phyloP scores from a whole-genome alignment of 2,888 invertebrate species.

The Pegoplata infirma region DNA sequence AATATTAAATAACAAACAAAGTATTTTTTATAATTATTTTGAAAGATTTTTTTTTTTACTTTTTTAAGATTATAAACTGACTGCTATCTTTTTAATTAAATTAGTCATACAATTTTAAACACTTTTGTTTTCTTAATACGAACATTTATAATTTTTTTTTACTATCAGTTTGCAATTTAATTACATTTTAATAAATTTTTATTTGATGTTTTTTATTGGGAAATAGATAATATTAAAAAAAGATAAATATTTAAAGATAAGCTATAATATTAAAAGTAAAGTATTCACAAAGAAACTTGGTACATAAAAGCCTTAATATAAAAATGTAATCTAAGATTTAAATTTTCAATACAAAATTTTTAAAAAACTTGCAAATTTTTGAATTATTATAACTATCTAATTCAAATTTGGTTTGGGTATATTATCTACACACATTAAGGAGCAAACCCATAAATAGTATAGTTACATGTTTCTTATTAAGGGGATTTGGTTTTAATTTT shows the following conservation, averaged over 20 bases:
- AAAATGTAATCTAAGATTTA: too few species aligned
- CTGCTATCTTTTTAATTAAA: not conserved
- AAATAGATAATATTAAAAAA: not conserved
- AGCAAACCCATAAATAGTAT: too few species aligned
- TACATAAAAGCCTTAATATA: not conserved
- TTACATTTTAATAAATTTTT: not conserved
- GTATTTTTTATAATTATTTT: too few species aligned
- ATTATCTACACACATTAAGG: too few species aligned
- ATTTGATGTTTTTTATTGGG: not conserved
- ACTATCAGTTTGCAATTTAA: not conserved
- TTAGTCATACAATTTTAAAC: not conserved
- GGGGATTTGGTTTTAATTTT: too few species aligned
- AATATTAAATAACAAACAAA: not conserved
- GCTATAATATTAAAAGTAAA: too few species aligned
- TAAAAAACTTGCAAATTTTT: too few species aligned
- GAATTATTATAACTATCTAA: too few species aligned
- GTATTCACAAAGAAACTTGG: not conserved
- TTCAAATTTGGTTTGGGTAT: too few species aligned
- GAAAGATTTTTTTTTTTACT: not conserved
- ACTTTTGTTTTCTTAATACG: not conserved
- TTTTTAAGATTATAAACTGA: not conserved
- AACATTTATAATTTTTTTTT: not conserved
- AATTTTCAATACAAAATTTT: too few species aligned
- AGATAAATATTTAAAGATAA: not conserved
- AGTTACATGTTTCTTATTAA: too few species aligned